Conservation (phyloP, 1,140 invertebrate genomes). For the Lineus longissimus region DNA sequence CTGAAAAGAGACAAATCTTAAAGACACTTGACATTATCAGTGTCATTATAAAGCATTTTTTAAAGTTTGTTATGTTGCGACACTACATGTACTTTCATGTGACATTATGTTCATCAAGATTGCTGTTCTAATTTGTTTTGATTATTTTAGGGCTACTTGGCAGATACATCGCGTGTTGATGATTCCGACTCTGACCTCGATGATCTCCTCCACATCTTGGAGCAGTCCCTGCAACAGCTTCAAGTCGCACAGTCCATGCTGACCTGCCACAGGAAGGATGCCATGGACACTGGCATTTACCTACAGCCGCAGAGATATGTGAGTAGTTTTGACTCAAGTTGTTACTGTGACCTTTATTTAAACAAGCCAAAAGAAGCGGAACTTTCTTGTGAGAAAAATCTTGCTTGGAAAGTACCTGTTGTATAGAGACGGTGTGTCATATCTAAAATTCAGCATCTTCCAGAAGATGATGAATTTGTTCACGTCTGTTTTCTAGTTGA, state of each 20-base stretch:
- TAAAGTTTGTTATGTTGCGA: too few relatives aligned
- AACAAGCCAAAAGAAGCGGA: too few relatives aligned
- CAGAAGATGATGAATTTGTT: background rate
- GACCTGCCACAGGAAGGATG: constrained; percentile 48
- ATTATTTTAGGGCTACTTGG: too few relatives aligned
- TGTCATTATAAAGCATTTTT: too few relatives aligned
- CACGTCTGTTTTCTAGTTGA: background rate
- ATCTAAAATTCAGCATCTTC: background rate
- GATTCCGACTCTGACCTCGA: constrained; percentile 68
- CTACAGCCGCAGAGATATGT: constrained; percentile 53
- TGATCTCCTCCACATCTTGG: constrained; percentile 60
- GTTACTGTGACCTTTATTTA: background rate
- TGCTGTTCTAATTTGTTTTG: too few relatives aligned
- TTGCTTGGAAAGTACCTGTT: background rate
- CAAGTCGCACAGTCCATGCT: constrained; percentile 60
- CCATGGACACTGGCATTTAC: constrained; percentile 47
- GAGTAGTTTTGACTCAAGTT: constrained; percentile 22
- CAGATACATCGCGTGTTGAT: constrained; percentile 3
- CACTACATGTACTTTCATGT: too few relatives aligned
- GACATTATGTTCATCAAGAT: too few relatives aligned
- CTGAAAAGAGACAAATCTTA: too few relatives aligned
- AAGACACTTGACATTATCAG: too few relatives aligned
- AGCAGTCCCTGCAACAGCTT: constrained; percentile 59
- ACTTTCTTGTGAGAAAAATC: background rate
- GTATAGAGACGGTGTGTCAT: background rate